phyloP scores from a whole-genome alignment of 2,888 invertebrate species.

The Acanthosepion pharaonis region DNA sequence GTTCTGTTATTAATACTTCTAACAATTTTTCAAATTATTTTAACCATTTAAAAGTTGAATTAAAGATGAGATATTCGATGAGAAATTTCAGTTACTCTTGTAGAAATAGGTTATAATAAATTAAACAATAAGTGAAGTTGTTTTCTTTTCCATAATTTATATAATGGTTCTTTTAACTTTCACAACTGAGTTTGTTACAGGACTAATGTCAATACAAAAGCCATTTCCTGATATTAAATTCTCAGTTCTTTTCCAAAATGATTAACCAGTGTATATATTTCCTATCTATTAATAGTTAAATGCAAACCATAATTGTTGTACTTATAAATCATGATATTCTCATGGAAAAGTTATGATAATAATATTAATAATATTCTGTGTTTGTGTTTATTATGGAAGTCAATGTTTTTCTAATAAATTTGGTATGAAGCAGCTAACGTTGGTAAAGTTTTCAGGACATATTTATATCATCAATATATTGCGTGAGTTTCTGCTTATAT shows the following conservation, averaged over 20 bases:
- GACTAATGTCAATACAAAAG: not conserved
- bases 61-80: not conserved
- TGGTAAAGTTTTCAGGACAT: no score
- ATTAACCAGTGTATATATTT: not conserved
- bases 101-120: not conserved
- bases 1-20: no score
- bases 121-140: not conserved
- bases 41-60: not conserved
- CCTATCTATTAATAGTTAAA: not conserved
- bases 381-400: no score
- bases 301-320: not conserved
- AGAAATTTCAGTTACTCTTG: not conserved
- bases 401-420: no score
- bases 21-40: not conserved
- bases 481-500: no score
- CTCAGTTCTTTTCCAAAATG: not conserved
- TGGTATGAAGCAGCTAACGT: no score
- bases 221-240: not conserved
- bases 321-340: not conserved
- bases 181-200: not conserved
- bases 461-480: no score
- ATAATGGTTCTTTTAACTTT: not conserved
- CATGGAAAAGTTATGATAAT: no score
- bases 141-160: not conserved
- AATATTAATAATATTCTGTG: no score